phyloP scores from a whole-genome alignment of 2,888 invertebrate genomes.

The Epirrhoe alternata region DNA sequence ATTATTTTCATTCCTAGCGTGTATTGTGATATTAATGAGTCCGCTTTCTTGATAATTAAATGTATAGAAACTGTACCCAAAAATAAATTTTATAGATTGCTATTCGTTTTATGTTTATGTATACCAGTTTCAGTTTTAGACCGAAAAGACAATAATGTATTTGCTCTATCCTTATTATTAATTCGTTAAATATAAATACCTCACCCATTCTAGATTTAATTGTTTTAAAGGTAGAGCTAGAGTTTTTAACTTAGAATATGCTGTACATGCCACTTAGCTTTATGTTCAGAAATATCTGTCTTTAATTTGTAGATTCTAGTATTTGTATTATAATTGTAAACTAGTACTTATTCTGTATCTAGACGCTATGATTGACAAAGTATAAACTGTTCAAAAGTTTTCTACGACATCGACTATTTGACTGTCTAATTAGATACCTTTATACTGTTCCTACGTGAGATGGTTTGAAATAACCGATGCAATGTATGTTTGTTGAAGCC shows the following conservation, averaged over 20 bases:
- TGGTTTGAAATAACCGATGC: neutral
- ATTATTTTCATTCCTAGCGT: constrained; percentile 53
- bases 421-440: constrained; percentile 50
- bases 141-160: constrained; percentile 71
- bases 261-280: constrained; percentile 9
- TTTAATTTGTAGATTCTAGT: constrained; percentile 32
- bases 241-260: constrained; percentile 9
- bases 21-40: constrained; percentile 53
- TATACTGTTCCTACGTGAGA: constrained; percentile 1
- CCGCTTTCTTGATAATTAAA: constrained; percentile 61
- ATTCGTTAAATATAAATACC: constrained; percentile 5
- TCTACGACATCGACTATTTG: constrained; percentile 58
- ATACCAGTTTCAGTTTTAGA: constrained; percentile 47
- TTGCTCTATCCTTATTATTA: constrained; percentile 33
- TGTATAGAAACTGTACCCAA: constrained; percentile 1
- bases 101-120: constrained; percentile 37
- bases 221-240: constrained; percentile 9
- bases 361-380: constrained; percentile 29
- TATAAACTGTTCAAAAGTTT: constrained; percentile 44
- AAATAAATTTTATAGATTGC: constrained; percentile 33
- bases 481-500: neutral
- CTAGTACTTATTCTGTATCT: constrained; percentile 26
- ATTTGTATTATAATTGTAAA: constrained; percentile 20
- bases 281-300: constrained; percentile 15
- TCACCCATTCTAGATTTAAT: neutral